These are phyloP conservation scores for Boulengeromyrus knoepffleri DNA, from an alignment of 2,113 vertebrate species.

Conservation along the genomic window DNA sequence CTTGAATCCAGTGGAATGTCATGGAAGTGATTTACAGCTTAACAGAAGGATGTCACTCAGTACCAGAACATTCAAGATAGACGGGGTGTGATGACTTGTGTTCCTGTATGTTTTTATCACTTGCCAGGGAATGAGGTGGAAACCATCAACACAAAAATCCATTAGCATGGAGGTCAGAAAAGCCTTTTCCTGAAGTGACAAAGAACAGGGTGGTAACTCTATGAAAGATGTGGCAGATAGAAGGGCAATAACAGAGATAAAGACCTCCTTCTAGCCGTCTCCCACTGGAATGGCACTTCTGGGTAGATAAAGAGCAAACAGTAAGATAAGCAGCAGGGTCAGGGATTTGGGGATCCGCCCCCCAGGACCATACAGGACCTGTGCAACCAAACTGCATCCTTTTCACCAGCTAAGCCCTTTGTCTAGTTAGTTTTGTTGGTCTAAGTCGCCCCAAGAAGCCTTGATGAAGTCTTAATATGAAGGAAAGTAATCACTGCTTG, in stretches of 20 bases:
- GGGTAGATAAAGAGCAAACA: slow-evolving; percentile 18
- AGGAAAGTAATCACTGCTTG: background rate
- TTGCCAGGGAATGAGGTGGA: background rate
- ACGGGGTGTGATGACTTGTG: background rate
- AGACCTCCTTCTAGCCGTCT: background rate
- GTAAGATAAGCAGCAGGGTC: slow-evolving; percentile 12
- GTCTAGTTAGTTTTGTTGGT: slow-evolving; percentile 27
- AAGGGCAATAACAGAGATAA: background rate
- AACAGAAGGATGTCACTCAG: background rate
- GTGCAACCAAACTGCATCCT: slow-evolving; percentile 39
- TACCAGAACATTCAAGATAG: background rate
- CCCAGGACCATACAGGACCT: slow-evolving; percentile 45
- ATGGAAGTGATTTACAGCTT: background rate
- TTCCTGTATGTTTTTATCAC: background rate
- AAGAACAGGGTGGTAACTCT: slow-evolving; percentile 18
- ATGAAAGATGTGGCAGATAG: background rate
- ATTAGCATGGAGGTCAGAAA: slow-evolving; percentile 27
- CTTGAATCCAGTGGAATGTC: background rate
- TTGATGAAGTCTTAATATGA: background rate
- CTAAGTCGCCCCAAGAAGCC: background rate
- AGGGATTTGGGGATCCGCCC: slow-evolving; percentile 50
- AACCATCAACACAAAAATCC: background rate
- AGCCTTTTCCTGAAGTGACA: slow-evolving; percentile 31
- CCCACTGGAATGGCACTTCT: background rate
- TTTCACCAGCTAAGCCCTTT: slow-evolving; percentile 36